Evolutionary conservation across 2,888 invertebrate species (phyloP).

Genomic region (Branchinecta sandiegonensis): DNA sequence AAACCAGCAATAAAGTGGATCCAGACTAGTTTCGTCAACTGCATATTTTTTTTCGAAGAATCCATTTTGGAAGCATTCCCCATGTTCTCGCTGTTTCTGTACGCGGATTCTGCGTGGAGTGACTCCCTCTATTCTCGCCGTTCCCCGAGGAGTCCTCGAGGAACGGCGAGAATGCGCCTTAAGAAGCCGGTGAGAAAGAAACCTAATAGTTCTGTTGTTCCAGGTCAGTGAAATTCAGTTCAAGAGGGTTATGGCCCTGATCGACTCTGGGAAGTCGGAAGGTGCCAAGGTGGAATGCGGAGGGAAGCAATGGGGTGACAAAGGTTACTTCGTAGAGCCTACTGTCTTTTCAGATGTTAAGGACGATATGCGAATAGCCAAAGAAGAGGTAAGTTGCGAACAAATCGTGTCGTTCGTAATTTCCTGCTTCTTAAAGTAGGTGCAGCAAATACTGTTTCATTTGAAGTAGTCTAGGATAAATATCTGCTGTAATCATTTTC

Average conservation of each 20-base stretch:
- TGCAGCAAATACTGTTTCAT: not conserved
- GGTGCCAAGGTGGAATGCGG: constrained; percentile 65
- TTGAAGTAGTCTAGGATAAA: not conserved
- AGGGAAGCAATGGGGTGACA: constrained; percentile 49
- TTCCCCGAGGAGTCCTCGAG: too few species aligned
- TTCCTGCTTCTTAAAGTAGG: not conserved
- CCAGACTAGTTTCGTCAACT: too few species aligned
- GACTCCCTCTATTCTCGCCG: too few species aligned
- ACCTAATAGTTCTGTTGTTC: too few species aligned
- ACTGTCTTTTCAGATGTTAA: constrained; percentile 36
- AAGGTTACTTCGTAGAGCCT: constrained; percentile 51
- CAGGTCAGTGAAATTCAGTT: constrained; percentile 45
- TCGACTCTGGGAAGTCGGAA: constrained; percentile 58
- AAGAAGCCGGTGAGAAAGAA: too few species aligned
- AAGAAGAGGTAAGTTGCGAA: constrained; percentile 34
- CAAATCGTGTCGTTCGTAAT: not conserved
- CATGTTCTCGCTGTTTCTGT: too few species aligned
- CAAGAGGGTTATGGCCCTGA: constrained; percentile 55
- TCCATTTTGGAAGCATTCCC: too few species aligned
- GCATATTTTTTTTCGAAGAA: too few species aligned
- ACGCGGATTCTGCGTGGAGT: too few species aligned
- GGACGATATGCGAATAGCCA: constrained; percentile 38
- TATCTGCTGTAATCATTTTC: not conserved
- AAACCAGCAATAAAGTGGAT: too few species aligned
- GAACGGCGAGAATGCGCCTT: too few species aligned